Base-by-base conservation (phyloP, 2,888 invertebrate species). In the Vannuccia rotundouncinata region DNA sequence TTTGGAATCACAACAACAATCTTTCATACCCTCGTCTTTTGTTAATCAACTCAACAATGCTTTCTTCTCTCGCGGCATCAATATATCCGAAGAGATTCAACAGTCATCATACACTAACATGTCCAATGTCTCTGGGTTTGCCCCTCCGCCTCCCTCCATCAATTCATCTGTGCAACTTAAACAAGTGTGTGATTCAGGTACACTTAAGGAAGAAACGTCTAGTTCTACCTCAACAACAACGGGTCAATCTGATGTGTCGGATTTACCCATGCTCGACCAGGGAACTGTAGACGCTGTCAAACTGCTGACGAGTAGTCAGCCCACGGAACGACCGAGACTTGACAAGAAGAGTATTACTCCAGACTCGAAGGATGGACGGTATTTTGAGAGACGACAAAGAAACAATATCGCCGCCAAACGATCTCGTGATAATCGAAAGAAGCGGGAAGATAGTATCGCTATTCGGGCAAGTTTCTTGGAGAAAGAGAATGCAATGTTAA, bases 321-420 rank as follows among this genome's bases (percentile, higher is more conserved):
- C 45, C 17, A 5, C 45, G 17, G 17, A 29, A 13, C 76, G 76
- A 30, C 13, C 76, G 5, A 13, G 30, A 29, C 10, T 28, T 29
- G 76, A 30, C n/a, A 73, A 73, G 74, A 73, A 73, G n/a, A 5
- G 10, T 5, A 25, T 73, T 5, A 22, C 74, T 22, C 27, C 59
- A 5, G 78, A 78, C 28, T 27, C 17, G 29, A 59, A 59, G 5
- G 77, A 79, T 31, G 79, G 29, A 22, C 28, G 74, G 22, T 77
- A 79, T 78, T 30, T 78, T 27, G 79, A 79, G 22, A 27, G 76
- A 1, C 17, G 79, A 29, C 1, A 25, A 31, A 28, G 77, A 78
- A 79, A 79, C 28, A 79, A 79, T 25, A 30, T 77, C 10, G 79
- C 79, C 1, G 79, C 79, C 1, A 79, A 79, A 77, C 29, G 76